Base-by-base conservation (phyloP, 2,113 vertebrate species). In the Trematocara stigmaticum region DNA sequence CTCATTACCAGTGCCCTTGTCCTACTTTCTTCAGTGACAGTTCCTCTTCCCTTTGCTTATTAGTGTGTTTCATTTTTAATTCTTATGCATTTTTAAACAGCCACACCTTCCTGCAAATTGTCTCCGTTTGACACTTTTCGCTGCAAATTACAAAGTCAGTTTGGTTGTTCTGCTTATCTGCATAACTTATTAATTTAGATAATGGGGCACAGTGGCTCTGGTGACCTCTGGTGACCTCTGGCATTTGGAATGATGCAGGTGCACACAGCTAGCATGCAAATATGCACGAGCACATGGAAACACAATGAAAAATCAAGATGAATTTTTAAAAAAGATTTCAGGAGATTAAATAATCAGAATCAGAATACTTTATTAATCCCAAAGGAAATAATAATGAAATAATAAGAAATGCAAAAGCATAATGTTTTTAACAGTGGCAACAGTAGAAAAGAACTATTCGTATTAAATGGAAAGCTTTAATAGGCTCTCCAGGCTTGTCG, bases 61-160 rank as follows among this genome's bases (percentile, higher is more conserved):
- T 86, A 89, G 23, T 5, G 61, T 85, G 26, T 59, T 93, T 35
- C 82, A 88, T 90, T 91, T 88, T 92, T 92, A 87, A 92, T 85
- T 49, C 84, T 31, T 15, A 90, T 91, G 84, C 85, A 91, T 88
- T 89, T 88, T 89, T 88, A 85, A 91, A 86, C 49, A 82, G 89
- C 66, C 85, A 88, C 86, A 52, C 92, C 88, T 88, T 81, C 78
- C 8, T 64, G 20, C 11, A 83, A 88, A 93, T 53, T 56, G 55
- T 53, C 78, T 87, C 40, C 10, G 20, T 86, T 88, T 84, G 26
- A 84, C 31, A 78, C 34, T 51, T 89, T 74, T 78, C 76, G 57
- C 23, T 71, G 69, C 49, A 84, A 89, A 81, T 38, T 45, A 66
- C 51, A 84, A 40, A 82, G 45, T 84, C 81, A 90, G 16, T 56